Percentiles rank a stretch among this genome's conserved stretches.
These are phyloP conservation scores for Agriopis marginaria DNA, from an alignment of 2,888 invertebrate genomes.

Conservation along the genomic window DNA sequence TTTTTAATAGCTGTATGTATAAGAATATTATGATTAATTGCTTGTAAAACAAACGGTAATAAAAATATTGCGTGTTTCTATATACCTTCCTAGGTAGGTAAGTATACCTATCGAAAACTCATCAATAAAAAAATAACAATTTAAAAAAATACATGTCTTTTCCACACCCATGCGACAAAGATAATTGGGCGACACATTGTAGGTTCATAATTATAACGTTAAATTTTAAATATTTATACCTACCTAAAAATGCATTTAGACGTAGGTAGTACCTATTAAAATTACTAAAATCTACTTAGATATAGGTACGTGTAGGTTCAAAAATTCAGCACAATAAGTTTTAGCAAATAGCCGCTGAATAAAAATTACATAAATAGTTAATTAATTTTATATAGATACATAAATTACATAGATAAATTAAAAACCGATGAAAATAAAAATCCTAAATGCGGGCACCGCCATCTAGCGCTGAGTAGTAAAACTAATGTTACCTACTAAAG, in stretches of 20 bases:
- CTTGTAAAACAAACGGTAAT: no score
- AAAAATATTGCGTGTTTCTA: no score
- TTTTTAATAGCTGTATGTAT: no score
- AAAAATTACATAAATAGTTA: neutral
- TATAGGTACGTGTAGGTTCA: neutral
- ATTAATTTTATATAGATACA: no score
- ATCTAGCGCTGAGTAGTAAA: slow-evolving; percentile 61
- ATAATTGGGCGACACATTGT: no score
- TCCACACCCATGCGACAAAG: no score
- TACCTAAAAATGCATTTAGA: neutral
- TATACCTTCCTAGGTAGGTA: no score
- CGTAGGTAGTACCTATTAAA: neutral
- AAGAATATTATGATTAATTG: no score
- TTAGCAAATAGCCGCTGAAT: no score
- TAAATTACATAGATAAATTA: neutral
- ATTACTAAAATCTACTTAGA: neutral
- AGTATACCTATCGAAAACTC: neutral
- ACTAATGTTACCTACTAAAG: slow-evolving; percentile 23
- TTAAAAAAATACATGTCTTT: neutral
- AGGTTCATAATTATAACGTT: no score
- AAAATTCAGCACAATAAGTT: neutral
- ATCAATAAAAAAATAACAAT: neutral
- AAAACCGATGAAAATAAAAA: neutral
- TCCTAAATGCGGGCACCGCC: slow-evolving; percentile 48
- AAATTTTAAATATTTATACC: neutral